Evolutionary conservation across 2,113 vertebrate species (phyloP).

Genomic region (Eurypyga helias): DNA sequence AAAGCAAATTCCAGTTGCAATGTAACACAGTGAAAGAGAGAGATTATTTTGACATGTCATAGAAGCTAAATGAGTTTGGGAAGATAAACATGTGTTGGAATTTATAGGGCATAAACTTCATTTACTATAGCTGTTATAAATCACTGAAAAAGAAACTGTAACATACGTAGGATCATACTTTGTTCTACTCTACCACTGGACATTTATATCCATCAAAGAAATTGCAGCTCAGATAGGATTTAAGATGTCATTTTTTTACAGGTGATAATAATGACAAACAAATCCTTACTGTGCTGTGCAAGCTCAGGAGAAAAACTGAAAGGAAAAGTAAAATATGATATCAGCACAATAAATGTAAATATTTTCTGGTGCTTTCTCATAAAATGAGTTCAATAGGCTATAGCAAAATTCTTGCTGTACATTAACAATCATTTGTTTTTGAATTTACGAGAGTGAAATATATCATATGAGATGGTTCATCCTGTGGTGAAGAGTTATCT

Average conservation of each 20-base stretch:
- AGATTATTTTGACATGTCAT: neutral
- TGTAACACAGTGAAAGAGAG: neutral
- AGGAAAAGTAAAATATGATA: neutral
- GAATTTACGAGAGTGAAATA: neutral
- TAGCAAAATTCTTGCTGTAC: neutral
- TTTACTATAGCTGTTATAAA: neutral
- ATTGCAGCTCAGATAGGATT: neutral
- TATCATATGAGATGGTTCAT: neutral
- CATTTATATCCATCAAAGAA: slow-evolving; percentile 29
- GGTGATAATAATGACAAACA: neutral
- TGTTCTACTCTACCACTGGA: neutral
- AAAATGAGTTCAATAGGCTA: neutral
- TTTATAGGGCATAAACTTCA: neutral
- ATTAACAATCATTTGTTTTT: neutral
- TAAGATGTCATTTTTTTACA: slow-evolving; percentile 25
- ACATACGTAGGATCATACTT: neutral
- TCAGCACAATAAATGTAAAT: neutral
- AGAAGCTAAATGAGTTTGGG: neutral
- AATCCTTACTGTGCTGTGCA: neutral
- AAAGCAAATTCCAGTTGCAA: neutral
- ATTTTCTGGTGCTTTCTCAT: neutral
- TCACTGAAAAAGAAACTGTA: neutral
- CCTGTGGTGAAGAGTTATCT: neutral
- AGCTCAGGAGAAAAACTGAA: neutral
- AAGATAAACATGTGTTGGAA: neutral